Evolutionary conservation across 2,888 invertebrate species (phyloP).

Genomic region (Sphaeridia pumilis): DNA sequence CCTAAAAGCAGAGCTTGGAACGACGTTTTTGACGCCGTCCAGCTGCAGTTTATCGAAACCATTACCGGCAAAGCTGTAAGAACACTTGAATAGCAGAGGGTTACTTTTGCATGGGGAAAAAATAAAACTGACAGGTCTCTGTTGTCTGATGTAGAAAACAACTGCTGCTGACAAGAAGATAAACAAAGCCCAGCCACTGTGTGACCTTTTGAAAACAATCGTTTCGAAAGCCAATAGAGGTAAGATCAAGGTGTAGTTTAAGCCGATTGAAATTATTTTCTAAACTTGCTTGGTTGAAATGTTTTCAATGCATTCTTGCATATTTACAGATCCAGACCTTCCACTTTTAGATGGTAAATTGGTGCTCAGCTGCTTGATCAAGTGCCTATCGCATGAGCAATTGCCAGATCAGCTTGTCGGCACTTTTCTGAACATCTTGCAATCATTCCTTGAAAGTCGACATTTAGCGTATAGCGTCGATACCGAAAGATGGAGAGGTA

Average conservation of each 20-base stretch:
- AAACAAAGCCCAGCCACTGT: not conserved
- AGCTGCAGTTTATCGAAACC: too few relatives aligned
- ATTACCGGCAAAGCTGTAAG: too few relatives aligned
- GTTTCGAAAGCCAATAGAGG: conserved; percentile 1
- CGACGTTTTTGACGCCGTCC: too few relatives aligned
- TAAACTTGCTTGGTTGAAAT: too few relatives aligned
- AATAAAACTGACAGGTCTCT: too few relatives aligned
- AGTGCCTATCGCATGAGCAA: not conserved
- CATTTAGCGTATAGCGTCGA: not conserved
- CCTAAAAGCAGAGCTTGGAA: too few relatives aligned
- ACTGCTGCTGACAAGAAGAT: too few relatives aligned
- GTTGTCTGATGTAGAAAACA: too few relatives aligned
- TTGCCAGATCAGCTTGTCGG: not conserved
- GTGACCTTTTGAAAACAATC: not conserved
- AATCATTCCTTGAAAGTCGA: not conserved
- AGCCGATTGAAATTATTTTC: too few relatives aligned
- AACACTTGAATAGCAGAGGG: too few relatives aligned
- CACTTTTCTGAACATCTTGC: not conserved
- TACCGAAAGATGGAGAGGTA: not conserved
- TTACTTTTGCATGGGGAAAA: too few relatives aligned
- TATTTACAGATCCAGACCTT: not conserved
- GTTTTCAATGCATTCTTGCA: too few relatives aligned
- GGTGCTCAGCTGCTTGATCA: not conserved
- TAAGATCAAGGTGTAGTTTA: not conserved
- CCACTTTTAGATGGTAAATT: not conserved